Conservation (phyloP, 2,888 invertebrate genomes). For the Didymodactylos carnosus region DNA sequence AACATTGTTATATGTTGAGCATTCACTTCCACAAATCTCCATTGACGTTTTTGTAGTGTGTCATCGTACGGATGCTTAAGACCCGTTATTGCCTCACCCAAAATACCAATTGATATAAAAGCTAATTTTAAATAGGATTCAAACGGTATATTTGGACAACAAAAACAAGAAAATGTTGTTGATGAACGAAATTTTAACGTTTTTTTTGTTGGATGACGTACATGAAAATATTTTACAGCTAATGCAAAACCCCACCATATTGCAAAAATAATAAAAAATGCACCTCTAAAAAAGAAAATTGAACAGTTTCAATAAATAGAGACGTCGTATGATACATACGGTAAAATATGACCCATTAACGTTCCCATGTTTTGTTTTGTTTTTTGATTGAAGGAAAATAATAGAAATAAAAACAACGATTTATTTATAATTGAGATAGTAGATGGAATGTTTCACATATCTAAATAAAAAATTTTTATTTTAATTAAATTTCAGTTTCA, state of each 20-base stretch:
- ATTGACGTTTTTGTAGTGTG: conserved; percentile 15
- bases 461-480: too few relatives aligned
- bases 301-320: too few relatives aligned
- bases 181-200: conserved; percentile 18
- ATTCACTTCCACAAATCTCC: background rate
- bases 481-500: too few relatives aligned
- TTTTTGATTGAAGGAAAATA: too few relatives aligned
- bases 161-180: conserved; percentile 20
- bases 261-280: conserved; percentile 28
- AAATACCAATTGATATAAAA: conserved; percentile 22
- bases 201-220: conserved; percentile 10
- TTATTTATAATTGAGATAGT: too few relatives aligned
- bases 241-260: conserved; percentile 26
- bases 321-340: too few relatives aligned
- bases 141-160: conserved; percentile 18
- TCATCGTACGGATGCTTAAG: conserved; percentile 22
- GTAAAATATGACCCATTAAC: conserved; percentile 7
- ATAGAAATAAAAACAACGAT: too few relatives aligned
- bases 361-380: too few relatives aligned
- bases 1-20: background rate
- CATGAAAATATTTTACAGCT: conserved; percentile 22
- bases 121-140: conserved; percentile 11
- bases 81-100: conserved; percentile 30
- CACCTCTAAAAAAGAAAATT: conserved; percentile 36
- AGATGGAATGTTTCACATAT: too few relatives aligned